Evolutionary conservation across 2,113 vertebrate species (phyloP).

Genomic region (Apteryx mantelli): DNA sequence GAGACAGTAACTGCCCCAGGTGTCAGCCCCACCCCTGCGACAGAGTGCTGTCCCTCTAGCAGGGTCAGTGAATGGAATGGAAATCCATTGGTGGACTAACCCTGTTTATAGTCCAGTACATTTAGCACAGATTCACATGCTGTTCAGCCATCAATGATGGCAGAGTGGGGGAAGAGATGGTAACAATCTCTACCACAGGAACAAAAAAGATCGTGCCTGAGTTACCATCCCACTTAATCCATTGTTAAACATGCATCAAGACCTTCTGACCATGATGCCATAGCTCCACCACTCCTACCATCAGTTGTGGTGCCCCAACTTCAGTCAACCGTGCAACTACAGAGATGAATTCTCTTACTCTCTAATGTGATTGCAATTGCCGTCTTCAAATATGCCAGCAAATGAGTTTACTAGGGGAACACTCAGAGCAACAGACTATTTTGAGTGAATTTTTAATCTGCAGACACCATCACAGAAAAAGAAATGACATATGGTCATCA

Average conservation of each 20-base stretch:
- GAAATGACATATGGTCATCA: neutral
- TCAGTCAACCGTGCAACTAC: neutral
- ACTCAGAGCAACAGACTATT: neutral
- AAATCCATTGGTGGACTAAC: neutral
- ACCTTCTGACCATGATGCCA: neutral
- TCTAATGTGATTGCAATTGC: neutral
- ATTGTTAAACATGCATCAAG: neutral
- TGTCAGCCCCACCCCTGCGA: conserved; percentile 6
- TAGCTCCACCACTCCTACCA: neutral
- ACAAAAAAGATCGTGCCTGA: neutral
- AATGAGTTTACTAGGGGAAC: neutral
- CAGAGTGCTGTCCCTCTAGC: neutral
- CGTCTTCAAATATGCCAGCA: neutral
- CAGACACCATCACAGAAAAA: neutral
- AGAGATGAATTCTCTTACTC: neutral
- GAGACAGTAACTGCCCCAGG: neutral
- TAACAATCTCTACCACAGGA: neutral
- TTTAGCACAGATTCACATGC: neutral
- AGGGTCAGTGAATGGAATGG: neutral
- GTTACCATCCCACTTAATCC: neutral
- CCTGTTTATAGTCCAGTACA: neutral
- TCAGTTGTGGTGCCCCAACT: neutral
- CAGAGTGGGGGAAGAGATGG: neutral
- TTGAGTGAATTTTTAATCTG: neutral
- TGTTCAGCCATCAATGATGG: neutral